Evolutionary conservation across 2,797 vertebrate species (phyloP).

Genomic region (Phalanger gymnotis): DNA sequence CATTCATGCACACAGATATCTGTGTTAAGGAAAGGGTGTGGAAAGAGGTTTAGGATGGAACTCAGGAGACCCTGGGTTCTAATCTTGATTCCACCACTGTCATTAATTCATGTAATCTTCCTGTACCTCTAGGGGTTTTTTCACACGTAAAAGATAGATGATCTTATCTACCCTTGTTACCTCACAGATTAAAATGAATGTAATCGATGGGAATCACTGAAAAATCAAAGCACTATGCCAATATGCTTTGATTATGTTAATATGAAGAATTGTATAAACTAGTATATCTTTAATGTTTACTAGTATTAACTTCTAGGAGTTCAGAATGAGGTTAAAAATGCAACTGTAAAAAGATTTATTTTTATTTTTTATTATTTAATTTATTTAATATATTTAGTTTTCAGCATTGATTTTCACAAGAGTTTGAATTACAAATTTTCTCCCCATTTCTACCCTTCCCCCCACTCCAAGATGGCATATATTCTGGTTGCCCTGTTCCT

Average conservation of each 20-base stretch:
- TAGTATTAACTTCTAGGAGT: not conserved
- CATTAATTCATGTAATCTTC: not conserved
- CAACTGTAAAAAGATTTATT: not conserved
- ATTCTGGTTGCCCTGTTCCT: no score
- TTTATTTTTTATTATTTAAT: no score
- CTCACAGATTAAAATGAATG: not conserved
- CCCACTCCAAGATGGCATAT: no score
- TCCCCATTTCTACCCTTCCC: no score
- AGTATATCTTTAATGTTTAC: not conserved
- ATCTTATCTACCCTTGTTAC: not conserved
- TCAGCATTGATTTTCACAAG: no score
- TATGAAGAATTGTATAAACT: not conserved
- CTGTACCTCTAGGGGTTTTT: not conserved
- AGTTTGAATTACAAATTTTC: no score
- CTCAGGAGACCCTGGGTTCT: accelerated
- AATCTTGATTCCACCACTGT: not conserved
- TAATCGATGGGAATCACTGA: not conserved
- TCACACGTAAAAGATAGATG: not conserved
- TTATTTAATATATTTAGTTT: no score
- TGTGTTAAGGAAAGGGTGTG: accelerated
- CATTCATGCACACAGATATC: accelerated
- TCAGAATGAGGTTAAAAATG: not conserved
- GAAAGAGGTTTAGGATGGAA: no score
- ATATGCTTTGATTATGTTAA: not conserved
- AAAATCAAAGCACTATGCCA: not conserved